A percentile compares a stretch with the other conserved stretches of the same genome.
phyloP scores from a whole-genome alignment of 1,140 invertebrate genomes.

The Ridgeia piscesae region DNA sequence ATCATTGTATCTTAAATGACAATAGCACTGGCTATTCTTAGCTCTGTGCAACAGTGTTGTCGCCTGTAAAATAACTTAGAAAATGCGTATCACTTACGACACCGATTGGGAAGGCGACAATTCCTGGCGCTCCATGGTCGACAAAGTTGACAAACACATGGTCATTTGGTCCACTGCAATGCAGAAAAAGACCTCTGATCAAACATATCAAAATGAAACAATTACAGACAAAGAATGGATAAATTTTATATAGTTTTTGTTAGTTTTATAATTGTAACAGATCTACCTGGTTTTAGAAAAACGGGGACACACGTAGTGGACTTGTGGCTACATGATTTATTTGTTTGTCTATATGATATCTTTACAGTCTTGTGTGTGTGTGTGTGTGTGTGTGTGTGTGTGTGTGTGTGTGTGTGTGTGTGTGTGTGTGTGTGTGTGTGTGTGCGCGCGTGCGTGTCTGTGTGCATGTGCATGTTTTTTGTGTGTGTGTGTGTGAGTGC shows the following conservation, averaged over 20 bases:
- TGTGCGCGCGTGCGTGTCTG: not conserved
- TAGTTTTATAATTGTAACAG: no score
- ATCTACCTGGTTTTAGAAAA: no score
- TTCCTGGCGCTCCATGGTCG: constrained; percentile 68
- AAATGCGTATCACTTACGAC: constrained; percentile 27
- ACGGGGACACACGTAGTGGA: no score
- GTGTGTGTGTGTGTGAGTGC: not conserved
- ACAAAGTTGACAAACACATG: constrained; percentile 70
- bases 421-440: not conserved
- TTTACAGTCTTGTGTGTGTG: not conserved
- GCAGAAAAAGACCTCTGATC: not conserved
- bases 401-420: not conserved
- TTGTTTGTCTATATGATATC: not conserved
- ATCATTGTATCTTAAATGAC: not conserved
- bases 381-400: not conserved
- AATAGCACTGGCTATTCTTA: not conserved
- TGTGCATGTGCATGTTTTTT: not conserved
- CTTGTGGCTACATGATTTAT: no score
- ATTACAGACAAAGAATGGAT: no score
- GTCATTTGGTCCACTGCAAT: constrained; percentile 63
- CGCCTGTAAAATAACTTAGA: not conserved
- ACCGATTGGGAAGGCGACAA: constrained; percentile 64
- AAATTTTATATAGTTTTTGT: no score
- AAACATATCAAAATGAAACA: no score
- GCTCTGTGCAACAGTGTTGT: not conserved